These are phyloP conservation scores for Scomberomorus guttatus DNA, from an alignment of 2,797 vertebrate genomes.

Conservation along the genomic window DNA sequence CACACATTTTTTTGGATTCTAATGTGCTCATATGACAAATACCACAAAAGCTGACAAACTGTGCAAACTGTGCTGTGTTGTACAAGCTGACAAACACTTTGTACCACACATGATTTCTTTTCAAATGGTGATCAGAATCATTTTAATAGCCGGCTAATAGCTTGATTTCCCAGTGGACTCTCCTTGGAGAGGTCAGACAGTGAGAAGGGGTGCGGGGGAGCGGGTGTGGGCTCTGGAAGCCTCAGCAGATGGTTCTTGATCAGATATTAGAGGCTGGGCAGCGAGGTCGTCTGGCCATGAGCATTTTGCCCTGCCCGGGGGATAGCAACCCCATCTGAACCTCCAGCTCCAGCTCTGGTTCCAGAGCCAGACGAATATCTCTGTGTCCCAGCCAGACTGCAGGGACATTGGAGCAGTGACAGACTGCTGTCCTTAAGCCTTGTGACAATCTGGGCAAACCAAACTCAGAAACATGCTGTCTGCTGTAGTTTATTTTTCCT, in stretches of 20 bases:
- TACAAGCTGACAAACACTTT: constrained; percentile 54
- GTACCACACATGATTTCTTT: constrained; percentile 48
- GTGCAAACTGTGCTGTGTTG: constrained; percentile 38
- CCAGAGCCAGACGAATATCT: constrained; percentile 66
- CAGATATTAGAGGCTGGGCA: constrained; percentile 84
- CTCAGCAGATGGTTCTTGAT: constrained; percentile 88
- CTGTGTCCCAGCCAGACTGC: constrained; percentile 63
- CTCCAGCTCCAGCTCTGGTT: constrained; percentile 61
- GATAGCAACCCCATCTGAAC: constrained; percentile 70
- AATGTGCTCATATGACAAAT: constrained; percentile 45
- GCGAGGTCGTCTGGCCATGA: constrained; percentile 75
- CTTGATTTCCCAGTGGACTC: constrained; percentile 82
- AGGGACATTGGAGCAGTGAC: constrained; percentile 57
- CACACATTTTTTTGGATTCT: not conserved
- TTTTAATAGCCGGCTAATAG: constrained; percentile 78
- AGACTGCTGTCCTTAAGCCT: constrained; percentile 68
- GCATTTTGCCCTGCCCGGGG: constrained; percentile 68
- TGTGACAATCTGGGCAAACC: constrained; percentile 59
- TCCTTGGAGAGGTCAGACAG: constrained; percentile 79
- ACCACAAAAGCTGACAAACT: constrained; percentile 32
- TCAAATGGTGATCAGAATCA: constrained; percentile 76
- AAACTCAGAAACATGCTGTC: constrained; percentile 52
- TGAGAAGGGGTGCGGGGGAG: constrained; percentile 57
- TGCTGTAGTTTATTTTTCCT: constrained; percentile 44
- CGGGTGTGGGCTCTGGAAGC: constrained; percentile 74